Conservation (phyloP, 30 jellyfish, hydroid and myxozoan species). For the Rhopilema esculentum region DNA sequence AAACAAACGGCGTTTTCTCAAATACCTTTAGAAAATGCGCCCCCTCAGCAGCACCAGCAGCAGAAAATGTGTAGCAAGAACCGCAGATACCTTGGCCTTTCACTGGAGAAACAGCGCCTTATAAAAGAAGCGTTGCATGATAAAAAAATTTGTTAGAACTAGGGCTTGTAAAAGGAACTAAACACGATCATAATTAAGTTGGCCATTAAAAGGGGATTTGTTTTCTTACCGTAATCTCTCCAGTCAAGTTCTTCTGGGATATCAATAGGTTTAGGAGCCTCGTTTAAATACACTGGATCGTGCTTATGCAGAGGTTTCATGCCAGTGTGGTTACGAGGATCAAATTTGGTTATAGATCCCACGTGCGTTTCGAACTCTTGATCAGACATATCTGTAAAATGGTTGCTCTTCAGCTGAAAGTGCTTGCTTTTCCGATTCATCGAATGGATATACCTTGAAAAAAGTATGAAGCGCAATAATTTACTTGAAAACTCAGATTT, state of each 20-base stretch:
- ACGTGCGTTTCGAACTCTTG: constrained; percentile 73
- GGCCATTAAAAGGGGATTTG: background rate
- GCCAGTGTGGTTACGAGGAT: constrained; percentile 89
- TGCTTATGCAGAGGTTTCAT: constrained; percentile 68
- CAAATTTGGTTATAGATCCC: constrained; percentile 79
- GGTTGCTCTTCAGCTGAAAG: constrained; percentile 72
- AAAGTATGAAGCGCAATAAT: background rate
- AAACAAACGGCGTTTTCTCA: background rate
- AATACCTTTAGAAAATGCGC: constrained; percentile 89
- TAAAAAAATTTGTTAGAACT: background rate
- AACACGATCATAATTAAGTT: too few species aligned
- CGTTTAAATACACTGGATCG: constrained; percentile 48
- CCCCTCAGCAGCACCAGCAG: constrained; percentile 99
- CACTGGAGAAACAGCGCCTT: constrained; percentile 97
- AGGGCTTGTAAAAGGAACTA: background rate
- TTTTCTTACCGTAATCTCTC: constrained; percentile 89
- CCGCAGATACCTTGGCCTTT: constrained; percentile 99
- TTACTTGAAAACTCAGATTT: background rate
- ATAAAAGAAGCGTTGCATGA: background rate
- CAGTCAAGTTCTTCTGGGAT: constrained; percentile 94
- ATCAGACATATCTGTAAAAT: constrained; percentile 80
- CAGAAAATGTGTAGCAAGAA: constrained; percentile 94
- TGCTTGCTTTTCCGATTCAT: constrained; percentile 77
- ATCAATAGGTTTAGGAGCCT: constrained; percentile 80
- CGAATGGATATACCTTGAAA: constrained; percentile 78